Evolutionary conservation across 2,888 invertebrate species (phyloP), one percentile per base, ranked within the genome.

Genomic region (Tiliacea aurago): DNA sequence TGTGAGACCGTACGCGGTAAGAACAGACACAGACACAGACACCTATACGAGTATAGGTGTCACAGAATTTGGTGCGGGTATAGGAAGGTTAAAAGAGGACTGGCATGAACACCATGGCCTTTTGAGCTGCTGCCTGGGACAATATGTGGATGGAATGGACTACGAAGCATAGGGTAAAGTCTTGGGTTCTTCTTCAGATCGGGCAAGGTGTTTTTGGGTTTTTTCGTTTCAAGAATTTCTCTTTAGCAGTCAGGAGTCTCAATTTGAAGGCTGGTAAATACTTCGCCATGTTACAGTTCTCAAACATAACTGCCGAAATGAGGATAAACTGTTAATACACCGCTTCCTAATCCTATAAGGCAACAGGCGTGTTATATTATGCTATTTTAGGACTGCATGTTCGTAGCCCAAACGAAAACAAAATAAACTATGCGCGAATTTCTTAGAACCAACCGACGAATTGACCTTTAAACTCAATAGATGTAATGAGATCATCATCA

Each of bases 401-500:
- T 41, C 18, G 13, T n/a, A 53, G 9, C 18, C n/a, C 20, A 20
- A 37, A 23, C 33, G 37, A 51, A 63, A 45, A 73, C 33, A 47
- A 65, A 63, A 53, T n/a, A 53, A 20, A 67, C 37, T 28, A 43
- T 20, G 53, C 20, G 47, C 51, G 4, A 43, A 61, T 37, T 84
- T 84, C 73, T 59, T 45, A 65, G 81, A 77, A 84, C 55, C 69
- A 73, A 79, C 75, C 58, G 62, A 15, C 70, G 28, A 73, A 47
- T 78, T 78, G 76, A 84, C 86, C 86, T 85, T 77, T 86, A 69
- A 69, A 51, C 79, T 69, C 41, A 47, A 78, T 72, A 61, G 62
- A 41, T 72, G 70, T 66, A 78, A 84, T 84, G 84, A 84, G 79
- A 86, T 84, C 84, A 84, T 81, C 81, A 61, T 72, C 70, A 64